Conservation (phyloP, 2,888 invertebrate genomes). For the Argyresthia goedartella region DNA sequence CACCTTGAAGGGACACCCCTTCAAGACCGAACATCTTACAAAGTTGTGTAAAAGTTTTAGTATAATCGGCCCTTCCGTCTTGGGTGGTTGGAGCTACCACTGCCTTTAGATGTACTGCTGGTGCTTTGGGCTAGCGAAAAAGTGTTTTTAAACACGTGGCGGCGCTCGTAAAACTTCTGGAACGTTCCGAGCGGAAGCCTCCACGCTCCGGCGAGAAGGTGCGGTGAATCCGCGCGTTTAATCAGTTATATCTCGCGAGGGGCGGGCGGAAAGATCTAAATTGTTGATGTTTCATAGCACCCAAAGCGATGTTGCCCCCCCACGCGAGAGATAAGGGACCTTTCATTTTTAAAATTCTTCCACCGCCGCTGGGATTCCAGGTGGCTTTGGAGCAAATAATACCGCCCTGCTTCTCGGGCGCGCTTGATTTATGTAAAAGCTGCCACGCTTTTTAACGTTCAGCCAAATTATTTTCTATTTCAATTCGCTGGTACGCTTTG, state of each 20-base stretch:
- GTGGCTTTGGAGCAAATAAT: constrained; percentile 1
- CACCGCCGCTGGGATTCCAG: background rate
- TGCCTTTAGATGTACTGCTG: no score
- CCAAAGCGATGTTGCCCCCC: constrained; percentile 5
- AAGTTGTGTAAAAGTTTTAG: no score
- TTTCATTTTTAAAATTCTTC: constrained; percentile 6
- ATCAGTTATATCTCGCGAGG: constrained; percentile 6
- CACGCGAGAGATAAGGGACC: constrained; percentile 6
- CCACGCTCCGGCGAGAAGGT: background rate
- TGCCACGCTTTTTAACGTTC: background rate
- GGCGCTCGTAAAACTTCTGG: no score
- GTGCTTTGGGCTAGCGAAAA: no score
- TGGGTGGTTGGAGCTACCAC: no score
- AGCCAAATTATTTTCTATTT: background rate
- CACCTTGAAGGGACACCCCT: no score
- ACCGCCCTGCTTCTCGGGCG: background rate
- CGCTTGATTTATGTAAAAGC: constrained; percentile 2
- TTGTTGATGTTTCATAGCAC: constrained; percentile 9
- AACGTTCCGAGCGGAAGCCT: background rate
- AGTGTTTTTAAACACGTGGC: no score
- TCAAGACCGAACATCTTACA: no score
- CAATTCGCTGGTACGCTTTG: background rate
- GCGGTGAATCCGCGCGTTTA: constrained; percentile 4
- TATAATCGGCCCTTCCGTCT: no score
- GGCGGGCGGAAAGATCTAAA: constrained; percentile 8